These are phyloP conservation scores for Drosophila sturtevanti DNA, from an alignment of 1,140 invertebrate species.

Conservation along the genomic window DNA sequence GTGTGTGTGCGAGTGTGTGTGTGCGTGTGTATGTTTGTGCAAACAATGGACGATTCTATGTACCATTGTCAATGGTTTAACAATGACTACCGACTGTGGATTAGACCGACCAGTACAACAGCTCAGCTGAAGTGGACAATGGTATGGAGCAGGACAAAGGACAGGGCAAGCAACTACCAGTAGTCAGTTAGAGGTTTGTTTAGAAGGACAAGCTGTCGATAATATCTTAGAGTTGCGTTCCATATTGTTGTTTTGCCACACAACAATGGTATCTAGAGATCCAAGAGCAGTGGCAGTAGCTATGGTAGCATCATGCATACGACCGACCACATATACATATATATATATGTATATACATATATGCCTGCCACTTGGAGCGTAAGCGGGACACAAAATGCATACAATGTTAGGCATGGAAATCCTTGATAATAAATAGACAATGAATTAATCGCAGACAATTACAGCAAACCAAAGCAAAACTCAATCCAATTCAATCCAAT, in stretches of 20 bases:
- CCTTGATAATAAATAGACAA: slow-evolving; percentile 77
- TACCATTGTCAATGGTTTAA: slow-evolving; percentile 69
- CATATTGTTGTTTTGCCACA: slow-evolving; percentile 58
- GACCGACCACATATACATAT: too few relatives aligned
- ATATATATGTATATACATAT: not conserved
- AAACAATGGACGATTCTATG: slow-evolving; percentile 55
- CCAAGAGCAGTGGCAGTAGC: slow-evolving; percentile 23
- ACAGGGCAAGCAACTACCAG: slow-evolving; percentile 21
- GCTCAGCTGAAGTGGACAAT: slow-evolving; percentile 59
- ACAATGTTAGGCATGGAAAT: slow-evolving; percentile 75
- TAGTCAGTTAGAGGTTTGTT: slow-evolving; percentile 56
- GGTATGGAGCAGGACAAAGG: slow-evolving; percentile 42
- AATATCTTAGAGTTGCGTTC: slow-evolving; percentile 76
- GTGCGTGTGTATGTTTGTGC: slow-evolving; percentile 37
- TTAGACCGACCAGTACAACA: slow-evolving; percentile 34
- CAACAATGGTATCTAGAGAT: slow-evolving; percentile 14
- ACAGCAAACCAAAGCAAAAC: slow-evolving; percentile 33
- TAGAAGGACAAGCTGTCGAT: slow-evolving; percentile 74
- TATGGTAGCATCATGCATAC: slow-evolving; percentile 53
- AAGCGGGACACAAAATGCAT: slow-evolving; percentile 73
- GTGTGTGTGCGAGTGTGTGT: slow-evolving; percentile 46
- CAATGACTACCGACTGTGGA: slow-evolving; percentile 55
- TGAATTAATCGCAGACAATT: slow-evolving; percentile 79
- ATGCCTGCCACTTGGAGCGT: slow-evolving; percentile 24
- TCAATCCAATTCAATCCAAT: slow-evolving; percentile 24